Conservation (phyloP, 2,797 vertebrate species). For the Buceros bicornis region DNA sequence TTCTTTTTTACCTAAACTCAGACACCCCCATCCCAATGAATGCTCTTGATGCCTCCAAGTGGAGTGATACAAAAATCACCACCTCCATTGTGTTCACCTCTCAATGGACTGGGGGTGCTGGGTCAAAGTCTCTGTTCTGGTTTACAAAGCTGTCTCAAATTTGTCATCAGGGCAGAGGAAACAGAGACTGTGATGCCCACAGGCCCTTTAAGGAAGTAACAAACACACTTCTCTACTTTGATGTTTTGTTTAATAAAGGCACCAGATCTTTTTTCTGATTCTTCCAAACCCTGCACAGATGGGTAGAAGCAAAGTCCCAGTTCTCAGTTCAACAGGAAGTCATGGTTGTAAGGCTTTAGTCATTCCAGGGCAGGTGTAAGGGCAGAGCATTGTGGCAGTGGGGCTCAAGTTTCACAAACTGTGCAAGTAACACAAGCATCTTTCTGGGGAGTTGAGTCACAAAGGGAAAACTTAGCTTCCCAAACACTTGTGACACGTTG, state of each 20-base stretch:
- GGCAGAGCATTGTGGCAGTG: not conserved
- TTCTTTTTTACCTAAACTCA: not conserved
- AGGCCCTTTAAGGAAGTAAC: not conserved
- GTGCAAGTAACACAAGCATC: not conserved
- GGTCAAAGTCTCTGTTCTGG: no score
- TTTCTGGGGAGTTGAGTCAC: fast-evolving
- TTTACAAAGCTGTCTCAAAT: not conserved
- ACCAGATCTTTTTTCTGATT: not conserved
- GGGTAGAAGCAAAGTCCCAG: not conserved
- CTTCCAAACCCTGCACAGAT: not conserved
- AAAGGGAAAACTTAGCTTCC: not conserved
- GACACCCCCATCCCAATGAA: fast-evolving
- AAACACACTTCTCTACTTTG: not conserved
- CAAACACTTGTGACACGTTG: not conserved
- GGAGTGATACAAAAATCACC: fast-evolving
- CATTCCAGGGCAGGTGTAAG: not conserved
- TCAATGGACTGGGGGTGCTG: fast-evolving
- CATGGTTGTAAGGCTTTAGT: not conserved
- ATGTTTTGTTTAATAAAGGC: not conserved
- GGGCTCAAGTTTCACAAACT: not conserved
- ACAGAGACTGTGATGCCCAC: no score
- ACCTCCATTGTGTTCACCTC: fast-evolving
- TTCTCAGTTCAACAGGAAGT: not conserved
- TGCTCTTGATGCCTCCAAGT: fast-evolving
- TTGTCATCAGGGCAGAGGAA: fast-evolving